Evolutionary conservation across 1,140 invertebrate genomes (phyloP), one percentile per base, ranked within the genome.

Genomic region (Pseudoatta argentina): DNA sequence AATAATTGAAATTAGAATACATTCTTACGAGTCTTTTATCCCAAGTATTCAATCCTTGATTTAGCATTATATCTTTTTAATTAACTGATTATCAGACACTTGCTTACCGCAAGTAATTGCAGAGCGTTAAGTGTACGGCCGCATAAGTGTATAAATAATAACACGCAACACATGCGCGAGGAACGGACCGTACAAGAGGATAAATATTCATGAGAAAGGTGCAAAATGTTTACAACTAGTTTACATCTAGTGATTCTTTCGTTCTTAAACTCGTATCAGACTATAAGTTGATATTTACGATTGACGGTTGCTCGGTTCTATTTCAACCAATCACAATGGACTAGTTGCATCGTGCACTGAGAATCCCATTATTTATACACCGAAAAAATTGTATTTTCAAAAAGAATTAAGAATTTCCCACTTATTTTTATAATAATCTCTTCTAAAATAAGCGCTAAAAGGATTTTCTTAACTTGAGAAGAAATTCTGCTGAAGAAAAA

Each of bases 161-260:
- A 73, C 55, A 12, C 39, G 55, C 53, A 39, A 53, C 24, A 21
- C 10, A 7, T 66, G 7, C 6, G 16, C 48, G 18, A 57, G 10
- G 6, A 81, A 57, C n/a, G 34, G 24, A 61, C 3, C 24, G 39
- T 67, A 44, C 24, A 18, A 4, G 51, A 83, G 79, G 55, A 75
- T 73, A 83, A 83, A 83, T 34, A 63, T 83, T 82, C 59, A 73
- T 24, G 69, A 51, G 79, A 83, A 83, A 73, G 55, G 69, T 39
- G 39, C 55, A 63, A 59, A 83, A 55, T 51, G 24, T 4, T 24
- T 1, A 44, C 7, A 27, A 59, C 66, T 44, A 69, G 39, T 61
- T 82, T 82, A 24, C 16, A 30, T 39, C 6, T 24, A 39, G 24
- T n/a, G 34, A 83, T 83, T 83, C 55, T 83, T 75, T 82, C 24